Evolutionary conservation across 2,113 vertebrate genomes (phyloP).

Genomic region (Apeltes quadracus): DNA sequence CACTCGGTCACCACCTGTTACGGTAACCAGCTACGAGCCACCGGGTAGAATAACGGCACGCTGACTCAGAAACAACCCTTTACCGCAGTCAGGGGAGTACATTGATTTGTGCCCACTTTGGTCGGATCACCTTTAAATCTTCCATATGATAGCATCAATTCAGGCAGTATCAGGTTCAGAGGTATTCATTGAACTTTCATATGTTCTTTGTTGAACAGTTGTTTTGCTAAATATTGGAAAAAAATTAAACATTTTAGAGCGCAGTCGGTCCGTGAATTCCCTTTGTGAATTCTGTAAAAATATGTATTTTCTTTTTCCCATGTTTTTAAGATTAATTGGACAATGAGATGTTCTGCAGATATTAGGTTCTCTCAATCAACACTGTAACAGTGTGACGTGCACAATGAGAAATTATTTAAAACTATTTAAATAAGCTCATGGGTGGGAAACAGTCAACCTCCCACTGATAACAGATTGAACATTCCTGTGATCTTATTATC

Average conservation of each 20-base stretch:
- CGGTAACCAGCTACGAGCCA: no score
- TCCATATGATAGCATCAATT: background rate
- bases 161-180: background rate
- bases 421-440: constrained; percentile 34
- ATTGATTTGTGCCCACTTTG: background rate
- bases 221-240: background rate
- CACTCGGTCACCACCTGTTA: constrained; percentile 28
- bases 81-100: no score
- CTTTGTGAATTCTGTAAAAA: no score
- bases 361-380: background rate
- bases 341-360: background rate
- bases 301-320: no score
- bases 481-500: constrained; percentile 38
- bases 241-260: background rate
- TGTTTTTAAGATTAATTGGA: background rate
- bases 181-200: background rate
- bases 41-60: no score
- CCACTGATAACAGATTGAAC: constrained; percentile 29
- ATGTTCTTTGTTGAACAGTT: background rate
- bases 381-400: background rate
- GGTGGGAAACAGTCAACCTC: constrained; percentile 6
- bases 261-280: no score
- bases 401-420: constrained; percentile 18
- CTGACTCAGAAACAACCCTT: background rate
- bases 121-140: background rate